phyloP scores from a whole-genome alignment of 2,113 vertebrate species.

The Ammodytes marinus region DNA sequence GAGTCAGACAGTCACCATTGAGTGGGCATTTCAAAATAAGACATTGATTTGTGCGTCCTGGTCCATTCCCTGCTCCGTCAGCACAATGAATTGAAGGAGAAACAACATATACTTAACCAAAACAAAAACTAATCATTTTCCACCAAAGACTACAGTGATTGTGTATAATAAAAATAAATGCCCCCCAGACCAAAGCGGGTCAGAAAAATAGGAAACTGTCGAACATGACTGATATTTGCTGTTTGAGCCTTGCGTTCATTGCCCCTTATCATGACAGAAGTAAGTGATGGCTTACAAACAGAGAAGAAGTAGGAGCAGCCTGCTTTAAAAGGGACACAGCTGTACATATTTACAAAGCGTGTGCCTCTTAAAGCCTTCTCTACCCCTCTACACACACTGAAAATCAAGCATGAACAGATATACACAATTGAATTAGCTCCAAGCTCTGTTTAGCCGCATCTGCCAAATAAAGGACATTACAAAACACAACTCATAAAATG shows the following conservation, averaged over 20 bases:
- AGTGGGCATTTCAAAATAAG: slow-evolving; percentile 29
- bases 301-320: slow-evolving; percentile 48
- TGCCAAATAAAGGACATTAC: slow-evolving; percentile 51
- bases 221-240: slow-evolving; percentile 43
- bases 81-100: slow-evolving; percentile 13
- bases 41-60: slow-evolving; percentile 36
- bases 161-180: background rate
- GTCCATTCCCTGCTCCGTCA: slow-evolving; percentile 5
- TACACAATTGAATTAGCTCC: slow-evolving; percentile 60
- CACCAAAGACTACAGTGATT: background rate
- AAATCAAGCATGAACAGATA: slow-evolving; percentile 67
- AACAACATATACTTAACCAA: slow-evolving; percentile 22
- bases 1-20: slow-evolving; percentile 40
- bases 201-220: background rate
- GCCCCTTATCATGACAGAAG: slow-evolving; percentile 53
- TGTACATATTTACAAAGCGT: slow-evolving; percentile 63
- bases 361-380: slow-evolving; percentile 33
- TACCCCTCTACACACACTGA: slow-evolving; percentile 42
- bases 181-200: background rate
- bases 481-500: slow-evolving; percentile 24
- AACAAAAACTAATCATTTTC: slow-evolving; percentile 26
- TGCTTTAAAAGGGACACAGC: slow-evolving; percentile 63
- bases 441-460: slow-evolving; percentile 53
- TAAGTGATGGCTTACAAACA: slow-evolving; percentile 56
- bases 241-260: slow-evolving; percentile 35